phyloP scores from a whole-genome alignment of 2,113 vertebrate genomes.

The Mastomys natalensis region DNA sequence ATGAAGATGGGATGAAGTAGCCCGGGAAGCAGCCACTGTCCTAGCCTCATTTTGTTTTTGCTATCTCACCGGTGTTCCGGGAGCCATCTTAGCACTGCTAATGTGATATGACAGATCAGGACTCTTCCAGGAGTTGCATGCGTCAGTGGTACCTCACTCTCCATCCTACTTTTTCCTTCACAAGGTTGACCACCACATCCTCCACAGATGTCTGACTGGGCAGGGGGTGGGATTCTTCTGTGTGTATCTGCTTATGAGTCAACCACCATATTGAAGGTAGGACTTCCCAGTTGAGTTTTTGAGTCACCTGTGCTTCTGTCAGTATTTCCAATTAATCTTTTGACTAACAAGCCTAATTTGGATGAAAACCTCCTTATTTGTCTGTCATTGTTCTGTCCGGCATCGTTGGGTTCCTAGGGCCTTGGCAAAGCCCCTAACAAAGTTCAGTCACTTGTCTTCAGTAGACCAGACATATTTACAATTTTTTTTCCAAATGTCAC shows the following conservation, averaged over 20 bases:
- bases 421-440: not conserved
- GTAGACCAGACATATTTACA: not conserved
- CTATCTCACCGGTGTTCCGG: too few relatives aligned
- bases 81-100: too few relatives aligned
- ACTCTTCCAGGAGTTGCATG: too few relatives aligned
- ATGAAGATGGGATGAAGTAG: too few relatives aligned
- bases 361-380: too few relatives aligned
- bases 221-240: not conserved
- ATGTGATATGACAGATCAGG: too few relatives aligned
- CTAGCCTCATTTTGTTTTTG: too few relatives aligned
- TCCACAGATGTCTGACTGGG: too few relatives aligned
- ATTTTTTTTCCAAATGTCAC: not conserved
- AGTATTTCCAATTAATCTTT: not conserved
- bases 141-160: too few relatives aligned
- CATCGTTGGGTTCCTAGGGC: not conserved
- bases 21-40: too few relatives aligned
- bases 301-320: not conserved
- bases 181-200: too few relatives aligned
- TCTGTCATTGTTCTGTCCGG: not conserved
- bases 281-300: not conserved
- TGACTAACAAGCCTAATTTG: not conserved
- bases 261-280: not conserved
- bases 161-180: too few relatives aligned
- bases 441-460: not conserved
- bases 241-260: not conserved